Base-by-base conservation (phyloP, 1,140 invertebrate species). In the Platorchestia sp. region DNA sequence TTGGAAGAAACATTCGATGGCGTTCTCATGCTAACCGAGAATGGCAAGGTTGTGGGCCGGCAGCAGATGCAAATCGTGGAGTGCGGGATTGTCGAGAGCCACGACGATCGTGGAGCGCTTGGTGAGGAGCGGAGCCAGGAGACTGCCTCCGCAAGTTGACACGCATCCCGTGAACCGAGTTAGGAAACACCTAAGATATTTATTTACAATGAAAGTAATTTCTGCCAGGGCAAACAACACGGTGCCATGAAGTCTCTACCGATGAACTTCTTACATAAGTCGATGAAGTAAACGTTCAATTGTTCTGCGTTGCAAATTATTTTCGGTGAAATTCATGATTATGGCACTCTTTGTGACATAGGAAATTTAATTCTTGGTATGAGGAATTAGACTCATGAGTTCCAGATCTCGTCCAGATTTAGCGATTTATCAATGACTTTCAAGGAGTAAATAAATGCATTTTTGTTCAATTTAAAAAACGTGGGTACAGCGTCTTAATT, bases 11-110 rank as follows among this genome's bases (percentile, higher is more conserved):
- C 47, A 51, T 51, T 51, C 59, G 59, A 22, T 27, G n/a, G 36
- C 59, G 27, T 1, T 36, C 27, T 36, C 19, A 7, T 10, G 7
- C 91, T 44, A 36, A 93, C 91, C 91, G 40, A 93, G 45, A 22
- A 47, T 93, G 43, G 45, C 6, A 44, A 93, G 91, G 16, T 93
- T 93, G 27, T 47, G 44, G 40, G 19, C 45, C 10, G 91, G 91
- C 36, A 93, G 91, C 36, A 93, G 91, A 45, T 93, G 91, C 36
- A 93, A 44, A 36, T 93, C 91, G 36, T 93, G 91, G 6, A 22
- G 91, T 0, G 36, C 43, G 40, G 91, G 91, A 1, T 44, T 7
- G 0, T 3, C 43, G 3, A 93, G 45, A 40, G 43, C 44, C 6
- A 93, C 40, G 43, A 93, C n/a, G 91, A 47, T 0, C 36, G 91